phyloP scores from a whole-genome alignment of 2,888 invertebrate species.

The Pocota personata region DNA sequence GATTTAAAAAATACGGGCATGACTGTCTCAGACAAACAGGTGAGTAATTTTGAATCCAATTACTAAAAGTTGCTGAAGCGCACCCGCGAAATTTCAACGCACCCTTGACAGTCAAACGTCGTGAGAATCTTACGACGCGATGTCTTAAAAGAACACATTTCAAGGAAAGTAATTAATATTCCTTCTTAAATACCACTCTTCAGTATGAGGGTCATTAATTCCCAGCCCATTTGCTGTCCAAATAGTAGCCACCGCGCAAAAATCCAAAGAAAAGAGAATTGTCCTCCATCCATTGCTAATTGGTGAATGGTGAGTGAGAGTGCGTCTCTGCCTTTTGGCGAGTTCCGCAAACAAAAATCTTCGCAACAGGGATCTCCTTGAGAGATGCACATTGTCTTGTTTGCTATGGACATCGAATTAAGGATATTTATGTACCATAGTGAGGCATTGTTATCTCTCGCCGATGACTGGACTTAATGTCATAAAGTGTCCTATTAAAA shows the following conservation, averaged over 20 bases:
- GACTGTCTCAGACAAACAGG: not conserved
- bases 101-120: not conserved
- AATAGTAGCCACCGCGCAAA: slow-evolving; percentile 55
- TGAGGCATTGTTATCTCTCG: slow-evolving; percentile 27
- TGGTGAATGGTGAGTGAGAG: slow-evolving; percentile 45
- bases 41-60: not conserved
- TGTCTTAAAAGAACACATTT: not conserved
- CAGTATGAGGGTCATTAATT: slow-evolving; percentile 66
- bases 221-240: slow-evolving; percentile 62
- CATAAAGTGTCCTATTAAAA: slow-evolving; percentile 65
- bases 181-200: slow-evolving; percentile 46
- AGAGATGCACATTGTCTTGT: slow-evolving; percentile 47
- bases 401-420: slow-evolving; percentile 59
- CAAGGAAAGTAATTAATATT: slow-evolving; percentile 47
- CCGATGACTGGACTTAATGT: slow-evolving; percentile 46
- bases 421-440: slow-evolving; percentile 64
- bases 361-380: not conserved
- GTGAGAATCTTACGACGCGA: slow-evolving; percentile 40
- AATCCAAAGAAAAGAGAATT: slow-evolving; percentile 7
- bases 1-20: not conserved
- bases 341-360: slow-evolving; percentile 70
- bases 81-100: slow-evolving; percentile 6
- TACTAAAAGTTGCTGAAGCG: slow-evolving; percentile 6
- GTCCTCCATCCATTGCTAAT: slow-evolving; percentile 61
- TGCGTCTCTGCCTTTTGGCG: slow-evolving; percentile 22